Conservation (phyloP, 2,797 vertebrate species). For the Momotus momota region DNA sequence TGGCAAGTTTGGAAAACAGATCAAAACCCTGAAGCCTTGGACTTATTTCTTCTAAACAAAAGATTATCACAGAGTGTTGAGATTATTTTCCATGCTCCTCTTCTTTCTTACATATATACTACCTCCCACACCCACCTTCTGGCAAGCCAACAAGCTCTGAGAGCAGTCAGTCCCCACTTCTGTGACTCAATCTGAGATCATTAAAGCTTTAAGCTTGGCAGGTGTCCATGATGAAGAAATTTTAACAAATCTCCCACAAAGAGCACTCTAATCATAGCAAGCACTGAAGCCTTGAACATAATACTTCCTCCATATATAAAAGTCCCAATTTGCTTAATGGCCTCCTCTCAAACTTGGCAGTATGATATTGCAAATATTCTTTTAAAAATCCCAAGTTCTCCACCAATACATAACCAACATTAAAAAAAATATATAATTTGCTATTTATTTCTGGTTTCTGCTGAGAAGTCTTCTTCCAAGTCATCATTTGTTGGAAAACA, state of each 20-base stretch:
- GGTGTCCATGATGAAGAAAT: conserved; percentile 53
- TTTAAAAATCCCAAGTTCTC: not conserved
- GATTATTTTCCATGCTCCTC: not conserved
- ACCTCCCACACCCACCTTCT: conserved; percentile 47
- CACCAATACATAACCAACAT: not conserved
- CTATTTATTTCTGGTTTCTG: conserved; percentile 30
- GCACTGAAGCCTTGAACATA: conserved; percentile 57
- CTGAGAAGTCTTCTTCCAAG: conserved; percentile 39
- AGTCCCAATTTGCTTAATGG: conserved; percentile 56
- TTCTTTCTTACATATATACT: not conserved
- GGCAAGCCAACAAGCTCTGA: conserved; percentile 30
- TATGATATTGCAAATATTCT: not conserved
- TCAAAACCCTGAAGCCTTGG: not conserved
- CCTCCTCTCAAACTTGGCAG: not conserved
- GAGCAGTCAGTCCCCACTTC: conserved; percentile 32
- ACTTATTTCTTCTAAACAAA: not conserved
- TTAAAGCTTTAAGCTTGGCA: conserved; percentile 61
- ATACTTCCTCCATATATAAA: conserved; percentile 12
- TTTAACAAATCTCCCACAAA: conserved; percentile 59
- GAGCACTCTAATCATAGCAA: conserved; percentile 55
- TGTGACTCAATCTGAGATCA: conserved; percentile 33
- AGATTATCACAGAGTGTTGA: not conserved
- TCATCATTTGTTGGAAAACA: conserved; percentile 32
- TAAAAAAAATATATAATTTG: conserved; percentile 1
- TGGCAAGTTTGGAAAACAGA: not conserved